These are phyloP conservation scores for Hyppa rectilinea DNA, from an alignment of 2,888 invertebrate genomes.

Conservation along the genomic window DNA sequence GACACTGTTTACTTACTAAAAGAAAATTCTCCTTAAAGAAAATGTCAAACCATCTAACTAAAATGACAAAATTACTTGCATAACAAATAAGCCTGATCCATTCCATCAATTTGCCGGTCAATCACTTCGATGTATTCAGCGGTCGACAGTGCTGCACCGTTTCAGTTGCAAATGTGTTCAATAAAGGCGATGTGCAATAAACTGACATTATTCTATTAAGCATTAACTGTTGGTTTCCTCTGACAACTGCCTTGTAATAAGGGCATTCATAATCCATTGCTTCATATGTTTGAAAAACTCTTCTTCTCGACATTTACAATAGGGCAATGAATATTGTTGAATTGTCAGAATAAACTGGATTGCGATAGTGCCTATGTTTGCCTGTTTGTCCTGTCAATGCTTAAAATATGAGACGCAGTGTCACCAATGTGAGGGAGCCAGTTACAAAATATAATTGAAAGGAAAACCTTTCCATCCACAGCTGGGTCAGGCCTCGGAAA, in stretches of 20 bases:
- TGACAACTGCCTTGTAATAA: background rate
- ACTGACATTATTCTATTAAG: conserved; percentile 36
- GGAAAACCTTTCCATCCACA: too few relatives aligned
- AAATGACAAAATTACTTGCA: background rate
- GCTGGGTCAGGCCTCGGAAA: too few relatives aligned
- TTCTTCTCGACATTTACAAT: too few relatives aligned
- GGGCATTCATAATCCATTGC: too few relatives aligned
- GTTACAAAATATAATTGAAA: background rate
- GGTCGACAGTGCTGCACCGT: too few relatives aligned
- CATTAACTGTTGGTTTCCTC: conserved; percentile 13
- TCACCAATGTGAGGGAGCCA: background rate
- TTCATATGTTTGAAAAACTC: too few relatives aligned
- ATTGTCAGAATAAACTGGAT: too few relatives aligned
- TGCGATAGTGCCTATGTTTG: too few relatives aligned
- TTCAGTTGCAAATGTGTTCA: conserved; percentile 6
- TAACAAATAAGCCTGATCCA: background rate
- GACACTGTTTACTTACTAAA: background rate
- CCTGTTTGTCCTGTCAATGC: too few relatives aligned
- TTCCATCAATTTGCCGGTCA: background rate
- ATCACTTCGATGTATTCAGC: background rate
- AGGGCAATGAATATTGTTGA: too few relatives aligned
- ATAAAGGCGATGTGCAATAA: background rate
- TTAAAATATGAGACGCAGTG: too few relatives aligned
- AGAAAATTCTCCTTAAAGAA: background rate
- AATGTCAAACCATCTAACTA: background rate